These are phyloP conservation scores for Orchesella flavescens DNA, from an alignment of 2,888 invertebrate genomes.

Conservation along the genomic window DNA sequence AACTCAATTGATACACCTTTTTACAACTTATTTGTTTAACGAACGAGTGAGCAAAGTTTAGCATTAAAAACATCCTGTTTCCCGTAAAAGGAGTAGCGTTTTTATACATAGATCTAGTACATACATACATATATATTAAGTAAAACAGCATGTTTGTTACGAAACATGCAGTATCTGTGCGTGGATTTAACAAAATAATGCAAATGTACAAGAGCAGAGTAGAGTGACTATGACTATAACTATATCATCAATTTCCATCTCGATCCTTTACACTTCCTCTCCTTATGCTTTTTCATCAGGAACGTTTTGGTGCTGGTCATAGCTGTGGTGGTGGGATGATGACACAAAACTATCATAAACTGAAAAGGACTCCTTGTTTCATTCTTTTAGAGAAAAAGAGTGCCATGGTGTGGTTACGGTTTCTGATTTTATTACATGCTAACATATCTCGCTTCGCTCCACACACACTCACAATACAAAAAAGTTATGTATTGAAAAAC, in stretches of 20 bases:
- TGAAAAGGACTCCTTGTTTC: background rate
- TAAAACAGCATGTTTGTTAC: background rate
- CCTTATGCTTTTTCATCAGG: background rate
- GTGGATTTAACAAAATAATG: too few relatives aligned
- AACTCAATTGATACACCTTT: conserved; percentile 57
- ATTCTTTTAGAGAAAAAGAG: background rate
- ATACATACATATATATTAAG: too few relatives aligned
- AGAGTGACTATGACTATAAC: too few relatives aligned
- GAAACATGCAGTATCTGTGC: too few relatives aligned
- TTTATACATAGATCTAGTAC: conserved; percentile 4
- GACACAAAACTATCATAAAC: conserved; percentile 19
- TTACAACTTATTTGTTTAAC: conserved; percentile 57
- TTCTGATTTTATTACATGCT: conserved; percentile 54
- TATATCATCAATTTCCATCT: conserved; percentile 29
- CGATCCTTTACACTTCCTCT: conserved; percentile 7
- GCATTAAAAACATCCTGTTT: conserved; percentile 53
- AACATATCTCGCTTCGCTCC: conserved; percentile 9
- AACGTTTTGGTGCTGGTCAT: background rate
- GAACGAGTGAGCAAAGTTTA: conserved; percentile 52
- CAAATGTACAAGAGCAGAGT: too few relatives aligned
- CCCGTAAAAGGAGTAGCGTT: conserved; percentile 33
- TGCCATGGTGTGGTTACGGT: conserved; percentile 50
- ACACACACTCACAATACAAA: background rate
- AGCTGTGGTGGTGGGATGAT: background rate
- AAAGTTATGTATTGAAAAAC: conserved; percentile 2